These are phyloP conservation scores for Heliothis peltigera DNA, from an alignment of 2,888 invertebrate genomes.

Conservation along the genomic window DNA sequence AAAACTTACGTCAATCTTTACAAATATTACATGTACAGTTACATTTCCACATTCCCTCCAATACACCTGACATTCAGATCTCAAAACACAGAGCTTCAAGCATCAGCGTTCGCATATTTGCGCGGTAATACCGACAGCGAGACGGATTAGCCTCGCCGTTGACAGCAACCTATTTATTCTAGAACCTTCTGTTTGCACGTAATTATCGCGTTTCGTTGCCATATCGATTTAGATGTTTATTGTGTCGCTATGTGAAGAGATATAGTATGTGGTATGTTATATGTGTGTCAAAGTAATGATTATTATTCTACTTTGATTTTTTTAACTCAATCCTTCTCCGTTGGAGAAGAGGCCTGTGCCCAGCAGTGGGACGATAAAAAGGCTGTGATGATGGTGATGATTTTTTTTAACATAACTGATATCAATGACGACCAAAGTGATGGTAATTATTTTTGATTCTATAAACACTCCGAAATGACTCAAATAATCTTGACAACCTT, in stretches of 20 bases:
- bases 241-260: background rate
- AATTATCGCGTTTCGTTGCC: conserved; percentile 38
- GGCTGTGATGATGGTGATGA: too few relatives aligned
- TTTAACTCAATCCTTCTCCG: too few relatives aligned
- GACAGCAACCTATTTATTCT: conserved; percentile 52
- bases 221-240: conserved; percentile 11
- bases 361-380: too few relatives aligned
- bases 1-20: too few relatives aligned
- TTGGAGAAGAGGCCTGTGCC: too few relatives aligned
- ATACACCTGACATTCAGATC: background rate
- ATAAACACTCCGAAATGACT: background rate
- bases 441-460: too few relatives aligned
- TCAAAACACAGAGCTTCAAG: conserved; percentile 2
- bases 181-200: conserved; percentile 43
- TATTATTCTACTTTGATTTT: too few relatives aligned
- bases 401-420: too few relatives aligned
- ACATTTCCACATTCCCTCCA: background rate
- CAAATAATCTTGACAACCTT: background rate
- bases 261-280: too few relatives aligned
- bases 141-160: conserved; percentile 47
- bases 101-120: conserved; percentile 40
- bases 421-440: too few relatives aligned
- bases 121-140: conserved; percentile 50
- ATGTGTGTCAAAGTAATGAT: too few relatives aligned
- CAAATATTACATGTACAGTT: too few relatives aligned